Evolutionary conservation across 2,113 vertebrate species (phyloP), one percentile per base, ranked within the genome.

Genomic region (Takifugu bimaculatus): DNA sequence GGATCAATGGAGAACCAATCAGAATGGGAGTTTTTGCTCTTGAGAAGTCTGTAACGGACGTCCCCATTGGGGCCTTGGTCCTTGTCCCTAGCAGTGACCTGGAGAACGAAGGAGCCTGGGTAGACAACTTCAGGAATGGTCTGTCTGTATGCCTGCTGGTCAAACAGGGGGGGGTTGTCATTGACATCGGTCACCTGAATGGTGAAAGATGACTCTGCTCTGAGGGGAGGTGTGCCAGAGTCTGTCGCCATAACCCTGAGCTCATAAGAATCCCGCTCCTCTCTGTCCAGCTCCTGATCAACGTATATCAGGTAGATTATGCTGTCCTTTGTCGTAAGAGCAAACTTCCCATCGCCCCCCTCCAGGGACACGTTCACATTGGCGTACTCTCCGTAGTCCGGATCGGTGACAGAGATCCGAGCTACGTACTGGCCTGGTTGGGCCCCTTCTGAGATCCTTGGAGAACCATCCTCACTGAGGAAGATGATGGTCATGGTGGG

Each of bases 401-500:
- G 96, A 80, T 99, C 97, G 0, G 97, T 96, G 48, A 98, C 97
- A 0, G 97, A 99, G 82, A 99, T 99, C 4, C 97, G 93, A 28
- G 97, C 97, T 25, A 99, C 97, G 0, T 97, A 97, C 76, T 98
- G 95, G 13, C 97, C 97, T 0, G 96, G 95, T 12, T 96, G 95
- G 44, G 96, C 97, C 10, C 96, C 96, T 80, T 99, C 97, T 0
- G 96, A 98, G 80, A 99, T 94, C 32, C 91, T 92, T 0, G 97
- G 96, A 10, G 96, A 96, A 47, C 97, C 97, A 0, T 98, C 96
- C 50, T 98, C 95, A 5, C 95, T 99, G 65, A 99, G 93, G 78
- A 98, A 99, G 85, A 99, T 99, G 83, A 99, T 98, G 47, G 96
- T 99, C 94, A 99, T 98, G 57, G 95, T 98, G 66, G 96, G 97